phyloP scores from a whole-genome alignment of 1,140 invertebrate genomes.

The Dryas iulia region DNA sequence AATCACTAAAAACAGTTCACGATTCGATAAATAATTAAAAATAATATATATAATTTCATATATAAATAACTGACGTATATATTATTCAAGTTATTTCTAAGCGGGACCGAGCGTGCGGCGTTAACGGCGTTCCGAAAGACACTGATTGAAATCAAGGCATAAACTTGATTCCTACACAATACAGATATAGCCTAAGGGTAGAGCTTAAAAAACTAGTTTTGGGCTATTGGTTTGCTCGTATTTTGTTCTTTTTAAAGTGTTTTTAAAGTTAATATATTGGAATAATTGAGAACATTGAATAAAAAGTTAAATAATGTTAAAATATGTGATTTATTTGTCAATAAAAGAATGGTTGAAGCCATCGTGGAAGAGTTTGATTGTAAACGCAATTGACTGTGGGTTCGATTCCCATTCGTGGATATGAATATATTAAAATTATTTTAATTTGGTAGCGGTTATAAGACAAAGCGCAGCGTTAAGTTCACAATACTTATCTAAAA shows the following conservation, averaged over 20 bases:
- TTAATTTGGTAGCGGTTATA: too few relatives aligned
- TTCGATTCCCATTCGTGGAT: too few relatives aligned
- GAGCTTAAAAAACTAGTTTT: neutral
- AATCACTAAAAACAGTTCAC: neutral
- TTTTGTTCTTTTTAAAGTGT: neutral
- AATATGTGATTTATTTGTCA: too few relatives aligned
- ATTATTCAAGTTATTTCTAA: neutral
- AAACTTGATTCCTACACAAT: slow-evolving; percentile 3
- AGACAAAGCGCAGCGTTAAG: too few relatives aligned
- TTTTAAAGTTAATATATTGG: too few relatives aligned
- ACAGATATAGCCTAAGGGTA: neutral
- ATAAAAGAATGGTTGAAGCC: too few relatives aligned
- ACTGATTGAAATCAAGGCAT: slow-evolving; percentile 1
- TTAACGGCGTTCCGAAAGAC: neutral
- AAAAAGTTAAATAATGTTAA: too few relatives aligned
- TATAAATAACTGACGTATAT: neutral
- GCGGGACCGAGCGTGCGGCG: neutral
- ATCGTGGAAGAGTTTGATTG: too few relatives aligned
- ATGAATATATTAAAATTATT: too few relatives aligned
- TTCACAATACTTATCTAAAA: too few relatives aligned
- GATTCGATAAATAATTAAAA: neutral
- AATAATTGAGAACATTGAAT: too few relatives aligned
- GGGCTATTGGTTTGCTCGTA: neutral
- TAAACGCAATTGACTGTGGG: too few relatives aligned
- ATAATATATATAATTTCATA: neutral